Conservation (phyloP, 2,797 vertebrate species). For the Enteromius treurensis region DNA sequence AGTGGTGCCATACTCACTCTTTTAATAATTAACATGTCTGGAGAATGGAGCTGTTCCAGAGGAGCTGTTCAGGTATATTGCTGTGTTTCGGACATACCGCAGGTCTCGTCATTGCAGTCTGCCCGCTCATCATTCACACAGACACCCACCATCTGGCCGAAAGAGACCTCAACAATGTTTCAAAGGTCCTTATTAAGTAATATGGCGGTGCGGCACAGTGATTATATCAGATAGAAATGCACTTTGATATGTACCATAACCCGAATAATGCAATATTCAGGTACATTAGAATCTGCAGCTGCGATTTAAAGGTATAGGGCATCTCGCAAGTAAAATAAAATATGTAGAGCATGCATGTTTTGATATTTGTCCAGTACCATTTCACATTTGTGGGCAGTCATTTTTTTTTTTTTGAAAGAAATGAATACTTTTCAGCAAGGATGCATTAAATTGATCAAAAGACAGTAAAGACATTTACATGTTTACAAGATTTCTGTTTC, state of each 20-base stretch:
- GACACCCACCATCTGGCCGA: slow-evolving; percentile 28
- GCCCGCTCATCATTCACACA: not conserved
- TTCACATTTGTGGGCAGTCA: not conserved
- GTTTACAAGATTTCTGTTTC: not conserved
- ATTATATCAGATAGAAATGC: slow-evolving; percentile 3
- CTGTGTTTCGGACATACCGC: slow-evolving; percentile 22
- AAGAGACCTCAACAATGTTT: not conserved
- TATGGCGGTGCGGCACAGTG: not conserved
- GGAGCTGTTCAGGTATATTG: slow-evolving; percentile 44
- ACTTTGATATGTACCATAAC: slow-evolving; percentile 3
- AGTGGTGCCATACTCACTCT: slow-evolving; percentile 45
- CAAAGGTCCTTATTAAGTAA: not conserved
- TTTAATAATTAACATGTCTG: slow-evolving; percentile 60
- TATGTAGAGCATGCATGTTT: not conserved
- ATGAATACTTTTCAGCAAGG: not conserved
- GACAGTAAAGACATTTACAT: not conserved
- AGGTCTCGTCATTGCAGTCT: slow-evolving; percentile 25
- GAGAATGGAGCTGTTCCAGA: slow-evolving; percentile 47
- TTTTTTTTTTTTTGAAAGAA: not conserved
- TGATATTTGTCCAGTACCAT: not conserved
- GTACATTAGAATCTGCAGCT: not conserved
- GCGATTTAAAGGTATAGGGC: not conserved
- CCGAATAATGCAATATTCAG: slow-evolving; percentile 1
- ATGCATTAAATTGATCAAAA: not conserved
- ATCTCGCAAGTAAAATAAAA: not conserved